Percentiles rank a stretch among this genome's conserved stretches.
phyloP scores from a whole-genome alignment of 2,113 vertebrate genomes.

The Formicarius rufipectus region DNA sequence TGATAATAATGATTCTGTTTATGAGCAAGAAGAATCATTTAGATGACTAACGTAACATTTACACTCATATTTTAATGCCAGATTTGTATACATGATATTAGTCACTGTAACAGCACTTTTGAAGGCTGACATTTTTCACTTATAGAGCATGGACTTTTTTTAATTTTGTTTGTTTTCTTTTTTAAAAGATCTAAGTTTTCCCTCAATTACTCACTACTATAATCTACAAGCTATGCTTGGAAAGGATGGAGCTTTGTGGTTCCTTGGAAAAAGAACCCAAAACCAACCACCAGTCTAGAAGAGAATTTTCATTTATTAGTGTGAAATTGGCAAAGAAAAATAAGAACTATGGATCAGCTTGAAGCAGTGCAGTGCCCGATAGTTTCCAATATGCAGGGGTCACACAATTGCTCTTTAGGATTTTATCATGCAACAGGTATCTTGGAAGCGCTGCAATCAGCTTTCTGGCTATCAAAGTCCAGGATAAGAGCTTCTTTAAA shows the following conservation, averaged over 20 bases:
- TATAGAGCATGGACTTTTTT: neutral
- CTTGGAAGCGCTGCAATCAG: neutral
- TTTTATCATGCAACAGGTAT: neutral
- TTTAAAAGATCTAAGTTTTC: neutral
- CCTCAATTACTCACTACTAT: neutral
- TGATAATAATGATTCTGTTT: slow-evolving; percentile 26
- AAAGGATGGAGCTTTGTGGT: neutral
- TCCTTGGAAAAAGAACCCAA: neutral
- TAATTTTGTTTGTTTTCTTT: neutral
- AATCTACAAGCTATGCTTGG: neutral
- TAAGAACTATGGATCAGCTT: neutral
- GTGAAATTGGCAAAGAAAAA: neutral
- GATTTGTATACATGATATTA: neutral
- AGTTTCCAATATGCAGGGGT: neutral
- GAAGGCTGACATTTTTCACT: neutral
- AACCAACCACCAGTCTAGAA: neutral
- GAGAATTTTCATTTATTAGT: neutral
- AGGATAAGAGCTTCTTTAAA: neutral
- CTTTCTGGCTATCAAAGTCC: neutral
- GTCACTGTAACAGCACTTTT: neutral
- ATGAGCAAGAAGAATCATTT: neutral
- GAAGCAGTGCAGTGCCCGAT: neutral
- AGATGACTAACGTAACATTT: slow-evolving; percentile 27
- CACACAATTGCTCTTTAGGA: neutral
- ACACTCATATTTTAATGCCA: neutral